phyloP scores from a whole-genome alignment of 2,797 vertebrate species.

The Remorina albescens region DNA sequence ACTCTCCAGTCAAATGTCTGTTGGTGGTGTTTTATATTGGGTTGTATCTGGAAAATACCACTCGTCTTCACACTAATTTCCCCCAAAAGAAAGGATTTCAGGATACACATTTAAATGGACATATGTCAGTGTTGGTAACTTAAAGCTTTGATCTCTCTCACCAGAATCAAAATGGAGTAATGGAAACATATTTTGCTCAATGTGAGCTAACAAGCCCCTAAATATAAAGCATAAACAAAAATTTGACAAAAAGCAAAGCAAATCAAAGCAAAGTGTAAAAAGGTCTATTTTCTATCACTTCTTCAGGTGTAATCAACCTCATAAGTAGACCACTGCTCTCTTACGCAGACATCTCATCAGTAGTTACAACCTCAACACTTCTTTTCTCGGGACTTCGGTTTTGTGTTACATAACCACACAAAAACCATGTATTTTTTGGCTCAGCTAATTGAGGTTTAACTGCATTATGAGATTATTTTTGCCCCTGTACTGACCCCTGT shows the following conservation, averaged over 20 bases:
- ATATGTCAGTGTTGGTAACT: too few relatives aligned
- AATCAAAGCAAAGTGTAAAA: too few relatives aligned
- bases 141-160: too few relatives aligned
- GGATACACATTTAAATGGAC: background rate
- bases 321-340: background rate
- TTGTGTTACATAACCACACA: conserved; percentile 1
- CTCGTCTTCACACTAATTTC: too few relatives aligned
- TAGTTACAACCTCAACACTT: background rate
- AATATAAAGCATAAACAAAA: background rate
- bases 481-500: background rate
- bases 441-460: conserved; percentile 3
- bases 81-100: too few relatives aligned
- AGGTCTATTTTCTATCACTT: background rate
- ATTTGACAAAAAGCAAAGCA: too few relatives aligned
- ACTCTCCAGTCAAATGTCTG: background rate
- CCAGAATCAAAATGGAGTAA: too few relatives aligned
- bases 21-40: background rate
- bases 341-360: too few relatives aligned
- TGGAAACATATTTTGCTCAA: too few relatives aligned
- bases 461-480: conserved; percentile 22
- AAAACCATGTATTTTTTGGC: background rate
- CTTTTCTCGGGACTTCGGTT: background rate
- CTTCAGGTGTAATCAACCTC: too few relatives aligned
- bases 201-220: background rate
- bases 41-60: background rate